A percentile compares a stretch with the other conserved stretches of the same genome.
Conservation (phyloP, 2,113 vertebrate species). For the Hipposideros armiger region DNA sequence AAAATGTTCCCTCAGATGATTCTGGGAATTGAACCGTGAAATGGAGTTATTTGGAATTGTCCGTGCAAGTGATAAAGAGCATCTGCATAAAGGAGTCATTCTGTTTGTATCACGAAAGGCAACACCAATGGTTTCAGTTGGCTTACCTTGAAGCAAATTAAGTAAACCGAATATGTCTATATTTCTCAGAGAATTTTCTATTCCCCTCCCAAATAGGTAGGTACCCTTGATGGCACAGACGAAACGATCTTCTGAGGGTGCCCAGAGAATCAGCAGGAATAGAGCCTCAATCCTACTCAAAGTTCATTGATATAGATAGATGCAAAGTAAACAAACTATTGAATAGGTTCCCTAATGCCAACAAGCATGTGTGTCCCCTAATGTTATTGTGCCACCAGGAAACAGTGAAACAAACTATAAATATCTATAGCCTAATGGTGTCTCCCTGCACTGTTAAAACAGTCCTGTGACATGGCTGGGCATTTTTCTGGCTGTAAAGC, state of each 20-base stretch:
- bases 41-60: conserved; percentile 51
- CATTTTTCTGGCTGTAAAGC: not conserved
- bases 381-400: not conserved
- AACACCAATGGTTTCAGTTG: not conserved
- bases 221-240: not conserved
- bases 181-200: not conserved
- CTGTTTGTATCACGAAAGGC: conserved; percentile 5
- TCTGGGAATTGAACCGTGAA: conserved; percentile 53
- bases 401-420: not conserved
- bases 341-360: not conserved
- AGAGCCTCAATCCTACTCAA: not conserved
- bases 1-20: conserved; percentile 22
- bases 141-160: conserved; percentile 51
- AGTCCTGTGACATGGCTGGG: not conserved
- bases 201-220: not conserved
- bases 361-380: not conserved
- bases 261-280: not conserved
- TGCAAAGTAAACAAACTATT: not conserved
- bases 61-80: conserved; percentile 45
- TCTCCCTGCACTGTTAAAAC: not conserved
- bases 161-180: not conserved
- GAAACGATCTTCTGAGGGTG: not conserved
- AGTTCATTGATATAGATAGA: not conserved
- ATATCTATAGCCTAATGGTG: not conserved
- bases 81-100: conserved; percentile 58